phyloP scores from a whole-genome alignment of 64 coral and sea anemone species.

The Orbicella faveolata region DNA sequence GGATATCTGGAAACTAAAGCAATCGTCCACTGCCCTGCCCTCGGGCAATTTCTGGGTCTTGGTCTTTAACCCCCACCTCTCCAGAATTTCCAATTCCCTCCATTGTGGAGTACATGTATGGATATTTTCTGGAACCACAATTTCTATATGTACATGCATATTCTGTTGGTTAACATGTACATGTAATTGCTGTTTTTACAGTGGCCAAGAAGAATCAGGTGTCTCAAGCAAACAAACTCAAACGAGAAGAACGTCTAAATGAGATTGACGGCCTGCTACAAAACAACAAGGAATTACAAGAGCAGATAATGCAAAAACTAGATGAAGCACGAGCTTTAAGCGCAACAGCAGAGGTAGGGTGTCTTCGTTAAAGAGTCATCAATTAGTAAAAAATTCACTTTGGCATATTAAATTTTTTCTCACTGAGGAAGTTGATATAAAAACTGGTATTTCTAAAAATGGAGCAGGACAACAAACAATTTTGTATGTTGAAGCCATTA shows the following conservation, averaged over 20 bases:
- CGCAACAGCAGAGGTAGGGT: constrained; percentile 51
- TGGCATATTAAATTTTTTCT: no score
- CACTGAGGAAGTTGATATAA: no score
- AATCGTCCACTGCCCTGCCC: no score
- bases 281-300: constrained; percentile 65
- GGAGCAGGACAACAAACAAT: no score
- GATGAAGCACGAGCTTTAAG: constrained; percentile 67
- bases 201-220: constrained; percentile 61
- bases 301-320: constrained; percentile 63
- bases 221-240: constrained; percentile 83
- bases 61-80: no score
- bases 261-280: constrained; percentile 67
- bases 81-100: no score
- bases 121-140: background rate
- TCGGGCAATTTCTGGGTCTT: no score
- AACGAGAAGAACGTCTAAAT: constrained; percentile 72
- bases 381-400: no score
- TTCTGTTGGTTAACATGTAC: background rate
- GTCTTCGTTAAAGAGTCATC: background rate
- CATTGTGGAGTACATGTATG: no score
- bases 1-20: no score
- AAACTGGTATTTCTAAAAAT: no score
- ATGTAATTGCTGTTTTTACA: background rate
- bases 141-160: background rate
- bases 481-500: no score